Conservation (phyloP, 2,888 invertebrate genomes). For the Aleiodes leptofemur region DNA sequence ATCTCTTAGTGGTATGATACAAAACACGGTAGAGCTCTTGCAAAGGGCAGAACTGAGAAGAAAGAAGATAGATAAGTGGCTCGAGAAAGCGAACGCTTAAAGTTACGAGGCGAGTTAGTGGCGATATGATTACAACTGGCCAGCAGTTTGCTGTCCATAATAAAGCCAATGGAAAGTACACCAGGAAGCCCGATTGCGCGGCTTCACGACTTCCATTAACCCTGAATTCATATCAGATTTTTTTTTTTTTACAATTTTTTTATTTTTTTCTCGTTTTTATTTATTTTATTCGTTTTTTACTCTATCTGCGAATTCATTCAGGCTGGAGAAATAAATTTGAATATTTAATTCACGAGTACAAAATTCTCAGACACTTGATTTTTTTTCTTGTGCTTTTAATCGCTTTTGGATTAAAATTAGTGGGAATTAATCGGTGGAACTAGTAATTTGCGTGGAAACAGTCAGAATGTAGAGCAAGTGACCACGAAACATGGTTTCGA, state of each 20-base stretch:
- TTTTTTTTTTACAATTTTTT: background rate
- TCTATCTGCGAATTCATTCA: slow-evolving; percentile 10
- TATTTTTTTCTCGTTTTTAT: slow-evolving; percentile 3
- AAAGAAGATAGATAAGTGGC: slow-evolving; percentile 46
- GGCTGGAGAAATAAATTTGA: slow-evolving; percentile 4
- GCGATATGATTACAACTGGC: slow-evolving; percentile 47
- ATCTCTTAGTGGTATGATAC: slow-evolving; percentile 31
- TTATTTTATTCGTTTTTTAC: background rate
- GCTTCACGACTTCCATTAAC: slow-evolving; percentile 49
- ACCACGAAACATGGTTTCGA: no score
- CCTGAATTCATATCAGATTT: slow-evolving; percentile 41
- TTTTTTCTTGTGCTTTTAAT: no score
- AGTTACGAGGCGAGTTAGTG: slow-evolving; percentile 46
- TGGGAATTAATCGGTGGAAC: no score
- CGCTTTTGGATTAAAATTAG: no score
- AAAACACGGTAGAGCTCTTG: slow-evolving; percentile 46
- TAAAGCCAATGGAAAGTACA: slow-evolving; percentile 44
- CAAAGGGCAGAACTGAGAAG: slow-evolving; percentile 46
- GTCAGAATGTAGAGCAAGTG: no score
- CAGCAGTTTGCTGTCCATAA: slow-evolving; percentile 41
- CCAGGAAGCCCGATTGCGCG: slow-evolving; percentile 49
- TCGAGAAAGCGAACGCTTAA: slow-evolving; percentile 41
- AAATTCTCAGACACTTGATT: no score
- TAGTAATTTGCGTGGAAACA: no score
- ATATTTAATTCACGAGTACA: background rate